These are phyloP conservation scores for Ptychoptera contaminata DNA, from an alignment of 2,888 invertebrate genomes.

Conservation along the genomic window DNA sequence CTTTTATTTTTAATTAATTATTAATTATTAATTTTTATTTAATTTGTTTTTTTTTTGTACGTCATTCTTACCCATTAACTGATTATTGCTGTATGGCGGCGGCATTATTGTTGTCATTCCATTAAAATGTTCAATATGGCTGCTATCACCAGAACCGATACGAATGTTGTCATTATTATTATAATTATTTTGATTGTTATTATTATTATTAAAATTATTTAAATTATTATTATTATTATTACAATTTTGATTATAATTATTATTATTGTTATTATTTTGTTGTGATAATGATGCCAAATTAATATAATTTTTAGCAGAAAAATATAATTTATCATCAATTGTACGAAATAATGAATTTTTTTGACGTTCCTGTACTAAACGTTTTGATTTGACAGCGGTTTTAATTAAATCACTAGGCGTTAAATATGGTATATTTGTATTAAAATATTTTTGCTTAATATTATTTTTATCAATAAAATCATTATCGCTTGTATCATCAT, in stretches of 20 bases:
- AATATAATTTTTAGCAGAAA: too few relatives aligned
- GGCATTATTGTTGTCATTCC: constrained; percentile 11
- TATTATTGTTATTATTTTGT: too few relatives aligned
- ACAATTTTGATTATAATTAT: too few relatives aligned
- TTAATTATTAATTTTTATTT: constrained; percentile 1
- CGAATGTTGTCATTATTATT: not conserved
- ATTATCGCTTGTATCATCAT: constrained; percentile 1
- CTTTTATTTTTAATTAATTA: not conserved
- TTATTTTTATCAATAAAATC: constrained; percentile 2
- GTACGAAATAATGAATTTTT: too few relatives aligned
- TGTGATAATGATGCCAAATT: too few relatives aligned
- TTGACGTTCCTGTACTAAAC: constrained; percentile 13
- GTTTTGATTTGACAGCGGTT: constrained; percentile 30
- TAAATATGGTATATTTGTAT: constrained; percentile 21
- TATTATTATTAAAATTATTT: not conserved
- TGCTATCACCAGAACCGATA: constrained; percentile 6
- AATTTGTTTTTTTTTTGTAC: constrained; percentile 1
- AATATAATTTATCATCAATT: too few relatives aligned
- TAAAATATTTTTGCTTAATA: too few relatives aligned
- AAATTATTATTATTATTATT: constrained; percentile 1
- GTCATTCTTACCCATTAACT: constrained; percentile 17
- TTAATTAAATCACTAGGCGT: constrained; percentile 41
- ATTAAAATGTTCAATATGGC: constrained; percentile 13
- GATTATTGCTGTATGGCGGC: constrained; percentile 16
- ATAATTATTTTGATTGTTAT: not conserved